Base-by-base conservation (phyloP, 2,113 vertebrate species). In the Notothenia coriiceps region DNA sequence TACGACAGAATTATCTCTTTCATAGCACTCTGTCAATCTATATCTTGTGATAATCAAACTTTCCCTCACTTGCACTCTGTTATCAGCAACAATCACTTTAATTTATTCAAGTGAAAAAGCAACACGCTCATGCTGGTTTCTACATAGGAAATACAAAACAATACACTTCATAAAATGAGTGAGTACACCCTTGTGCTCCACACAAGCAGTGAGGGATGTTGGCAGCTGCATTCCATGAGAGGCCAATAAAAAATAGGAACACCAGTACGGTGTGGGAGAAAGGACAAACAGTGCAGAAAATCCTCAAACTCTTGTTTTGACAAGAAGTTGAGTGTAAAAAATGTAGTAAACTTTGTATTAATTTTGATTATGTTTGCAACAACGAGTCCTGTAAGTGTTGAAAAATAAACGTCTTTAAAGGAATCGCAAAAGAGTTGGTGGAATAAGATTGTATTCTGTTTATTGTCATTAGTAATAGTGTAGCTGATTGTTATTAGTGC, bases 181-280 rank as follows among this genome's bases (percentile, higher is more conserved):
- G 15, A 60, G 14, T 59, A 40, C 72, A 66, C 73, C 70, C 67
- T 54, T 13, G 17, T 22, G 29, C 55, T 62, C 29, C 55, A 63
- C 73, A 61, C 56, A 10, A 70, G 63, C 51, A 57, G 64, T 35
- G 18, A 70, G 61, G 50, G 15, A 33, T 76, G 68, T 65, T 86
- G 71, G 80, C 17, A 85, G 60, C 86, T 84, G 59, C 59, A 72
- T 76, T 71, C 47, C 88, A 88, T 69, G 70, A 77, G 88, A 84
- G 81, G 20, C 55, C 77, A 77, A 90, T 91, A 89, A 90, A 91
- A 79, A 40, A 40, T 29, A 60, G 4, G 17, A 22, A 46, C 57
- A 57, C 22, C 67, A 11, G 47, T 70, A 62, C 12, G 22, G 64
- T 50, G 70, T 18, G 40, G 25, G 74, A 63, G 63, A 43, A 67